Conservation (phyloP, 2,888 invertebrate genomes). For the Drosophila pseudotalamancana region DNA sequence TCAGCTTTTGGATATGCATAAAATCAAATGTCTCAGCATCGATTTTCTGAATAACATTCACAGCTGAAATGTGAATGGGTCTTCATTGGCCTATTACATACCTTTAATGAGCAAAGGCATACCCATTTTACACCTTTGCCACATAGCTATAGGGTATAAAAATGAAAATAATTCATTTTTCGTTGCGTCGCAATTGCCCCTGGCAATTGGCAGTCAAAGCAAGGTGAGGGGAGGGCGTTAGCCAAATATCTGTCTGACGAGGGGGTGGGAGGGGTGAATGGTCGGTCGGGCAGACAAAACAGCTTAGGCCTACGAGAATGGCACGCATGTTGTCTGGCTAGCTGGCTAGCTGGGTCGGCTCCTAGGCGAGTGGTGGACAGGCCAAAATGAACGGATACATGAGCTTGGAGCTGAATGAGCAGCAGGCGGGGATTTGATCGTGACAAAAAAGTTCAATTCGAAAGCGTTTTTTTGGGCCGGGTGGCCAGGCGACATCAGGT, state of each 20-base stretch:
- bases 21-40: no score
- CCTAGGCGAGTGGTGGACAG: slow-evolving; percentile 48
- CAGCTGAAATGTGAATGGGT: background rate
- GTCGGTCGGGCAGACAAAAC: slow-evolving; percentile 25
- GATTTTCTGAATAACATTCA: no score
- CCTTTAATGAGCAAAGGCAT: background rate
- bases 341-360: slow-evolving; percentile 21
- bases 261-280: slow-evolving; percentile 10
- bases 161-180: slow-evolving; percentile 80
- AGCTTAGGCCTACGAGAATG: slow-evolving; percentile 59
- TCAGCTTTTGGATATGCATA: no score
- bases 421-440: slow-evolving; percentile 42
- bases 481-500: slow-evolving; percentile 54
- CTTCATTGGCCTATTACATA: background rate
- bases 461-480: slow-evolving; percentile 65
- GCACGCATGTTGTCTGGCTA: slow-evolving; percentile 52
- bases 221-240: slow-evolving; percentile 20
- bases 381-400: slow-evolving; percentile 18
- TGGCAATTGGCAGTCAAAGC: slow-evolving; percentile 50
- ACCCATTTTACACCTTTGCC: background rate
- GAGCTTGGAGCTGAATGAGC: slow-evolving; percentile 11
- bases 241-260: slow-evolving; percentile 7
- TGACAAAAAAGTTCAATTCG: slow-evolving; percentile 80
- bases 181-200: slow-evolving; percentile 74
- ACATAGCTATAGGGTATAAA: slow-evolving; percentile 19